phyloP scores from a whole-genome alignment of 2,888 invertebrate species.

The Drosophila nigritarsus region DNA sequence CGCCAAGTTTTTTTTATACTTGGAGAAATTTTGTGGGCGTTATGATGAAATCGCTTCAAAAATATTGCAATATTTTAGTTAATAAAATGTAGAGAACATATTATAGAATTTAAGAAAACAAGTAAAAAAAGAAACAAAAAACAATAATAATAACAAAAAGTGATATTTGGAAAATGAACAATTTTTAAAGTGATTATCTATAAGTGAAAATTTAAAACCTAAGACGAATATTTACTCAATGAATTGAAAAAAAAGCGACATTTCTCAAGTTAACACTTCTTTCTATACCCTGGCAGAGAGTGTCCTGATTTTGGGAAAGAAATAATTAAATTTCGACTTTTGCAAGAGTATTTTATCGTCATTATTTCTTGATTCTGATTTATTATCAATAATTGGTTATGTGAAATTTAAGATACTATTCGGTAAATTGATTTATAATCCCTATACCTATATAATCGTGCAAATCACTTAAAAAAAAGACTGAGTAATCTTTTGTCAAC shows the following conservation, averaged over 20 bases:
- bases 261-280: background rate
- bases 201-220: slow-evolving; percentile 10
- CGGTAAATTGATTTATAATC: background rate
- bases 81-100: background rate
- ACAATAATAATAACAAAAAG: slow-evolving; percentile 4
- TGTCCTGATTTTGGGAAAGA: background rate
- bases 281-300: background rate
- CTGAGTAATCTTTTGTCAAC: slow-evolving; percentile 1
- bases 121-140: background rate
- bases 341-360: background rate
- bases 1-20: background rate
- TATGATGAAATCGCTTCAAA: slow-evolving; percentile 13
- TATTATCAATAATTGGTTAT: background rate
- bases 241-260: slow-evolving; percentile 30
- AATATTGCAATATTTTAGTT: slow-evolving; percentile 27
- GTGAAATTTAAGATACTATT: background rate
- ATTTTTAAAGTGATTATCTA: background rate
- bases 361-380: background rate
- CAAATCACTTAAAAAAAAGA: slow-evolving; percentile 1
- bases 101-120: background rate
- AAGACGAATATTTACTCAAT: slow-evolving; percentile 2
- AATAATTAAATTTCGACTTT: background rate
- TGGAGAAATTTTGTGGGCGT: background rate
- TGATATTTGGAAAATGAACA: slow-evolving; percentile 28
- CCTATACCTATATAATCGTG: background rate